Evolutionary conservation across 1,140 invertebrate genomes (phyloP).

Genomic region (Dufourea novaeangliae): DNA sequence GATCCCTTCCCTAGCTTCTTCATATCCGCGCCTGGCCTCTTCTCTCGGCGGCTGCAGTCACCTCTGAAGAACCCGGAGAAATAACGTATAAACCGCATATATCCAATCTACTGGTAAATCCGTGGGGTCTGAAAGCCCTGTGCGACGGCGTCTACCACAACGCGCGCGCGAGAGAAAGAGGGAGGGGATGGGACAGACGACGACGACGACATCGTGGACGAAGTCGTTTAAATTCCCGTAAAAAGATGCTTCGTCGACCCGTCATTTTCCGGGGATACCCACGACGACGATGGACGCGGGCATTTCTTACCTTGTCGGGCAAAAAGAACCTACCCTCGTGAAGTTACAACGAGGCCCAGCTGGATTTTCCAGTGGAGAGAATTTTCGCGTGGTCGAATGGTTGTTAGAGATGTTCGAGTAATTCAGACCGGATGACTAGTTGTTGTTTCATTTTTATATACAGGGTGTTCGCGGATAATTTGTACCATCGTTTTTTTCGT

Average conservation of each 20-base stretch:
- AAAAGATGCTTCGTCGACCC: constrained; percentile 44
- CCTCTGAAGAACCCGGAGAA: constrained; percentile 42
- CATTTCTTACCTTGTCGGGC: constrained; percentile 39
- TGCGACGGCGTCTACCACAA: neutral
- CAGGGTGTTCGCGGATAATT: no score
- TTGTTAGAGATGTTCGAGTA: no score
- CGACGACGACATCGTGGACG: constrained; percentile 9
- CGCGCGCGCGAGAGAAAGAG: no score
- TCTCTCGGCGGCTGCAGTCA: constrained; percentile 10
- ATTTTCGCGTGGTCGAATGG: no score
- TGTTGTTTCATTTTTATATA: no score
- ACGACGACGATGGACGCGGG: constrained; percentile 5
- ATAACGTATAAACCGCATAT: constrained; percentile 60
- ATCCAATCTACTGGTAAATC: constrained; percentile 63
- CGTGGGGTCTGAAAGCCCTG: neutral
- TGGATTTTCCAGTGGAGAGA: no score
- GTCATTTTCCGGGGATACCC: neutral
- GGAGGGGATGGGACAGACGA: neutral
- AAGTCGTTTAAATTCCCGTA: constrained; percentile 37
- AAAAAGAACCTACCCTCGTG: neutral
- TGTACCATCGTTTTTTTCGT: no score
- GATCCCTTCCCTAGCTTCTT: constrained; percentile 32
- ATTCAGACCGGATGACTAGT: no score
- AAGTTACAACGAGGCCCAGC: no score
- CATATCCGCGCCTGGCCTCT: neutral